These are phyloP conservation scores for Forficula auricularia DNA, from an alignment of 1,140 invertebrate species.

Conservation along the genomic window DNA sequence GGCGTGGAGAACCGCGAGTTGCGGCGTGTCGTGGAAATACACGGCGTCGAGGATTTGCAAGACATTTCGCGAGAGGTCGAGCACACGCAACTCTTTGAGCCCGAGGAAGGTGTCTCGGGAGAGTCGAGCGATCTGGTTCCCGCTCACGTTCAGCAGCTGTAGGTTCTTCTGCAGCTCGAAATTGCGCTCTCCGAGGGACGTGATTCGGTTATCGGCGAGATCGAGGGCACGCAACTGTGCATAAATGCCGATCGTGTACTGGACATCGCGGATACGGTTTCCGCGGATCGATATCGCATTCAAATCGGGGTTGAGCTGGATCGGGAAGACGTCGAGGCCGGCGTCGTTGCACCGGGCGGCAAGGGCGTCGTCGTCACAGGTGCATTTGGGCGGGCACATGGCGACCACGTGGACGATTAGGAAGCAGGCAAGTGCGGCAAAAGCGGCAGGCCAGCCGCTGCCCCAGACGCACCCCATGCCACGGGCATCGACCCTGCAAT, in stretches of 20 bases:
- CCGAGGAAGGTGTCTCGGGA: conserved; percentile 59
- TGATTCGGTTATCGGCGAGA: conserved; percentile 62
- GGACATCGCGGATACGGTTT: conserved; percentile 51
- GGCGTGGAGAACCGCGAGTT: conserved; percentile 45
- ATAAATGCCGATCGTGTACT: conserved; percentile 58
- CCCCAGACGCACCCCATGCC: too few species aligned
- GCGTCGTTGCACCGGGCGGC: conserved; percentile 54
- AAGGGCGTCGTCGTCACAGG: conserved; percentile 59
- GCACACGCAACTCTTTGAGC: conserved; percentile 39
- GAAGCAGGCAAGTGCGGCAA: conserved; percentile 13
- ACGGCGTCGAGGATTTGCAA: conserved; percentile 49
- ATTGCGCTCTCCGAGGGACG: conserved; percentile 54
- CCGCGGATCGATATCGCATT: conserved; percentile 20
- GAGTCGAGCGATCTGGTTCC: conserved; percentile 48
- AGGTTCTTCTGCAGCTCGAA: conserved; percentile 57
- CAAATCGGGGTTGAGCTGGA: conserved; percentile 70
- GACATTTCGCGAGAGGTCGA: conserved; percentile 61
- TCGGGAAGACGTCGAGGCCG: conserved; percentile 63
- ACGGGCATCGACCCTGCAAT: too few species aligned
- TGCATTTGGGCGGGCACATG: conserved; percentile 60
- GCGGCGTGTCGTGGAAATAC: conserved; percentile 47
- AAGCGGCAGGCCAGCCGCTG: conserved; percentile 17
- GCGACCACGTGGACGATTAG: conserved; percentile 28
- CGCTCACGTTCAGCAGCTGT: conserved; percentile 51
- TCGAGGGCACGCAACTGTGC: conserved; percentile 58